phyloP scores from a whole-genome alignment of 2,888 invertebrate species.

The Himalopsyche anomala region DNA sequence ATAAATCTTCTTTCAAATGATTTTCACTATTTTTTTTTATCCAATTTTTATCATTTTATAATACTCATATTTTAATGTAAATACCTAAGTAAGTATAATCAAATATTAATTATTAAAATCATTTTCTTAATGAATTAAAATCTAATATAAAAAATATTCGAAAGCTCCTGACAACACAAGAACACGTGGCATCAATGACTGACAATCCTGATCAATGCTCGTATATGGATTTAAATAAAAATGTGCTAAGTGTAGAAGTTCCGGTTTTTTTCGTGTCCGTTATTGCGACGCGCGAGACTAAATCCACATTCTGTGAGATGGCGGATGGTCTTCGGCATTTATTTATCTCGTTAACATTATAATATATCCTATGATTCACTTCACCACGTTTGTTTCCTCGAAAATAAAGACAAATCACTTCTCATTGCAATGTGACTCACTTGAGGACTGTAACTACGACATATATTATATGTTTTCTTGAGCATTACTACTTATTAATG shows the following conservation, averaged over 20 bases:
- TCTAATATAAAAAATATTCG: not conserved
- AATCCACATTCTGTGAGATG: too few relatives aligned
- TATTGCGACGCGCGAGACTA: too few relatives aligned
- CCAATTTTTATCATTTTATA: too few relatives aligned
- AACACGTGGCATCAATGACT: not conserved
- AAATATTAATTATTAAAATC: too few relatives aligned
- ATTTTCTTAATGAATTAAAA: too few relatives aligned
- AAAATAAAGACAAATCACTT: conserved; percentile 4
- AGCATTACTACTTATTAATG: too few relatives aligned
- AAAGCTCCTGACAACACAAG: not conserved
- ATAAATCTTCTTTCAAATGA: too few relatives aligned
- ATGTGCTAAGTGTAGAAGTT: not conserved
- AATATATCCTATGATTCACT: not conserved
- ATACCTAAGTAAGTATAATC: too few relatives aligned
- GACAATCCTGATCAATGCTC: not conserved
- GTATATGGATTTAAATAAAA: not conserved
- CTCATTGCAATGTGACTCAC: conserved; percentile 1
- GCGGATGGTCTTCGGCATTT: too few relatives aligned
- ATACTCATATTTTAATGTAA: too few relatives aligned
- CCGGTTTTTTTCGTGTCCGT: not conserved
- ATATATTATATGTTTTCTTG: too few relatives aligned
- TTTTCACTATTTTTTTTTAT: too few relatives aligned
- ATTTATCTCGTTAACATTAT: conserved; percentile 16
- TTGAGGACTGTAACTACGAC: not conserved
- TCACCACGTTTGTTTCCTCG: not conserved